A percentile compares a stretch with the other conserved stretches of the same genome.
phyloP scores from a whole-genome alignment of 2,888 invertebrate species.

The Gandaritis pyraliata region DNA sequence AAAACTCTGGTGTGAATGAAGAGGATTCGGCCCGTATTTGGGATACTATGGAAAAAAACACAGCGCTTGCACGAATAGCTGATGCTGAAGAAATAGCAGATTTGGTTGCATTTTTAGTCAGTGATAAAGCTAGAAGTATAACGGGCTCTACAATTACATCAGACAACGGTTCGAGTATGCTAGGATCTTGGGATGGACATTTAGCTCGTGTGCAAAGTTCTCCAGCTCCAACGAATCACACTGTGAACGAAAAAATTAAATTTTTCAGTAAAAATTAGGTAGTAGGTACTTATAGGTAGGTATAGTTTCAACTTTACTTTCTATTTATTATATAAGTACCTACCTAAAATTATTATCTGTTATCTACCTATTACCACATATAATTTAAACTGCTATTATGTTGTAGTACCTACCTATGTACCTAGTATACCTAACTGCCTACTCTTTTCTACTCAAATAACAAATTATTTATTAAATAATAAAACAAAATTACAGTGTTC shows the following conservation, averaged over 20 bases:
- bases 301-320: no score
- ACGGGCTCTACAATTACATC: conserved; percentile 86
- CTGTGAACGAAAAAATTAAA: neutral
- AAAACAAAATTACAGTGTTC: no score
- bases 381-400: no score
- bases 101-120: conserved; percentile 92
- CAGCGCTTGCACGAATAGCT: conserved; percentile 89
- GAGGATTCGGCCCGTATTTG: conserved; percentile 57
- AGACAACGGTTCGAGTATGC: conserved; percentile 43
- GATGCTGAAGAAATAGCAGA: conserved; percentile 81
- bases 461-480: no score
- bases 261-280: conserved; percentile 4
- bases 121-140: conserved; percentile 86
- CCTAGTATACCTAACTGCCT: no score
- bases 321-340: no score
- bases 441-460: no score
- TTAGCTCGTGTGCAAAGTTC: neutral
- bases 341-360: no score
- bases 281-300: no score
- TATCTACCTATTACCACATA: no score
- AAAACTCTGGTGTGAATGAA: conserved; percentile 54
- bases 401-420: no score
- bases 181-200: conserved; percentile 8
- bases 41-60: conserved; percentile 89
- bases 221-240: neutral